Evolutionary conservation across 2,888 invertebrate species (phyloP), one percentile per base, ranked within the genome.

Genomic region (Saturnia japonica): DNA sequence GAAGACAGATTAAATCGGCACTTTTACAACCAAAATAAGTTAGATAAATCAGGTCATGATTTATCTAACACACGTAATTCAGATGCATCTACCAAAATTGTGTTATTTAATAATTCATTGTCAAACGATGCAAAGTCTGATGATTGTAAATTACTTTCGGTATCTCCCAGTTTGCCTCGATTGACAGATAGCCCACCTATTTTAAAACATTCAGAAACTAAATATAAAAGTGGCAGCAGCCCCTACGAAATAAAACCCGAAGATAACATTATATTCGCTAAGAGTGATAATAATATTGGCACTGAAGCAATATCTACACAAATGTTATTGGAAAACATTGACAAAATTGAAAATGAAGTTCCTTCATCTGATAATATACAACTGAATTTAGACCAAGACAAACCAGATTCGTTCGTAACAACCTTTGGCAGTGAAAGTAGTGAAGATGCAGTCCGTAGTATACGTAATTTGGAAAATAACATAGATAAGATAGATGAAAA

Each of bases 1-100:
- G 97, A 97, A 80, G 97, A 97, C 74, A 95, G 96, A 75, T 95
- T 96, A 76, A 95, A 95, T 80, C 95, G 96, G 54, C 96, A 96
- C 82, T 95, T 96, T 82, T 95, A 95, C 74, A 95, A 95, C 75
- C 95, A 95, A 75, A 95, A 95, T 68, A 95, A 95, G 79, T 70
- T 77, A 42, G 86, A 86, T 51, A 91, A 86, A 82, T 72, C 87
- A 42, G 85, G 86, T 57, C 78, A 85, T 71, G 73, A 74, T 72
- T 75, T 82, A 19, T 69, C 73, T 54, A 88, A 88, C 68, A 78
- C 82, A 70, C 75, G 79, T 71, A 74, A 78, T 70, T 70, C 82
- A 45, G 86, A 86, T 75, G 74, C 87, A 68, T 82, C 88, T 67
- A 84, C 89, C 34, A 89, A 88, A 77, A 84, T 88, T 22, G 82